Evolutionary conservation across 2,797 vertebrate genomes (phyloP).

Genomic region (Sebastes oblongus): DNA sequence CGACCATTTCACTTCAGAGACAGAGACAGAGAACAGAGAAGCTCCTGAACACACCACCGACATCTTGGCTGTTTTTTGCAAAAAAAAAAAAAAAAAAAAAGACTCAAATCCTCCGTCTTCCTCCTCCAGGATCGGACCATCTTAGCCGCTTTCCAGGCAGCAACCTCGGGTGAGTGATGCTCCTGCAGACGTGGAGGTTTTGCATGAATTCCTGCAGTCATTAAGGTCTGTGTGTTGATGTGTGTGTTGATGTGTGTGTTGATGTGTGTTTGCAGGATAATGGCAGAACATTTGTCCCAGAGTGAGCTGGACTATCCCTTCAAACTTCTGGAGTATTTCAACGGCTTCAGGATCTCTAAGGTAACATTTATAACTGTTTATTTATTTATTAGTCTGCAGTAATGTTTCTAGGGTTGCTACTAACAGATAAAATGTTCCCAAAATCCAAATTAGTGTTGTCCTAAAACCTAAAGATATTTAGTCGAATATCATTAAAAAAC

Average conservation of each 20-base stretch:
- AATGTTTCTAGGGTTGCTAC: neutral
- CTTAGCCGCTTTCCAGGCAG: neutral
- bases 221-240: neutral
- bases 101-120: neutral
- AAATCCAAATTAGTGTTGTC: neutral
- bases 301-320: constrained; percentile 84
- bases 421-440: accelerated
- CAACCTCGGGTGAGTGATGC: neutral
- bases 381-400: neutral
- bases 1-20: neutral
- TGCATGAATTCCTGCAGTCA: neutral
- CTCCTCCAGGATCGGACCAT: neutral
- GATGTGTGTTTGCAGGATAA: constrained; percentile 14
- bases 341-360: constrained; percentile 82
- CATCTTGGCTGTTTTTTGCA: constrained; percentile 33
- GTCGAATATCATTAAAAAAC: neutral
- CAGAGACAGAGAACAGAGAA: neutral
- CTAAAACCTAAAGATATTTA: neutral
- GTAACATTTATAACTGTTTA: constrained; percentile 31
- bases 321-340: constrained; percentile 83
- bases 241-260: neutral
- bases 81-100: neutral
- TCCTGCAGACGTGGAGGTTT: no score
- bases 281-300: constrained; percentile 82
- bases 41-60: constrained; percentile 22